phyloP scores from a whole-genome alignment of 2,888 invertebrate species.

The Synanthedon formicaeformis region DNA sequence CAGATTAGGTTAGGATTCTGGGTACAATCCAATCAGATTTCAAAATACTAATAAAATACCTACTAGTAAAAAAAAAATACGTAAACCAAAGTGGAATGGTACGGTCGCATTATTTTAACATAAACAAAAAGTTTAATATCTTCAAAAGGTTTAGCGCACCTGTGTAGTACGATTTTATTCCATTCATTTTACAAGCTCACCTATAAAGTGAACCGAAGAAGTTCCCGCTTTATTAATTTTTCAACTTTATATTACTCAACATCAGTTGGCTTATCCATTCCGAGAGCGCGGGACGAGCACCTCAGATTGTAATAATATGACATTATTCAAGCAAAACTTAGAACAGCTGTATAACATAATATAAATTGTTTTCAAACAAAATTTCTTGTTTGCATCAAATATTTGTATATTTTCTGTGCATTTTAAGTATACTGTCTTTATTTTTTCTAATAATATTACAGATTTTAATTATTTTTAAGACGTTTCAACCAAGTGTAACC shows the following conservation, averaged over 20 bases:
- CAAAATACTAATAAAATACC: too few relatives aligned
- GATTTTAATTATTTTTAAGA: too few relatives aligned
- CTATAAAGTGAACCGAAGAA: constrained; percentile 62
- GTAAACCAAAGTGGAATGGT: constrained; percentile 16
- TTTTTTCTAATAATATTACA: too few relatives aligned
- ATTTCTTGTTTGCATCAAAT: too few relatives aligned
- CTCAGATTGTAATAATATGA: constrained; percentile 12
- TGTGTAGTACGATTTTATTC: constrained; percentile 67
- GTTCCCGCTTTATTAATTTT: constrained; percentile 70
- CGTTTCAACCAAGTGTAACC: too few relatives aligned
- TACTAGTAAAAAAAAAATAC: too few relatives aligned
- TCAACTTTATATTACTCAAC: constrained; percentile 69
- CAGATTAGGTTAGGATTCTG: too few relatives aligned
- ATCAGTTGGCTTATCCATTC: constrained; percentile 53
- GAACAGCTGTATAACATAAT: constrained; percentile 1
- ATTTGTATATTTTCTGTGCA: too few relatives aligned
- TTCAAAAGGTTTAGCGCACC: constrained; percentile 65
- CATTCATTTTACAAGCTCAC: constrained; percentile 68
- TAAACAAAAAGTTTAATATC: constrained; percentile 66
- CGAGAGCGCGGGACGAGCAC: constrained; percentile 12
- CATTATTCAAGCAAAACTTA: constrained; percentile 9
- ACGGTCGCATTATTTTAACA: constrained; percentile 33
- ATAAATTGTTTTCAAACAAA: too few relatives aligned
- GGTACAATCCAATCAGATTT: too few relatives aligned
- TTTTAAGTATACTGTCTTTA: too few relatives aligned